These are phyloP conservation scores for Cynopterus sphinx DNA, from an alignment of 2,797 vertebrate genomes.

Conservation along the genomic window DNA sequence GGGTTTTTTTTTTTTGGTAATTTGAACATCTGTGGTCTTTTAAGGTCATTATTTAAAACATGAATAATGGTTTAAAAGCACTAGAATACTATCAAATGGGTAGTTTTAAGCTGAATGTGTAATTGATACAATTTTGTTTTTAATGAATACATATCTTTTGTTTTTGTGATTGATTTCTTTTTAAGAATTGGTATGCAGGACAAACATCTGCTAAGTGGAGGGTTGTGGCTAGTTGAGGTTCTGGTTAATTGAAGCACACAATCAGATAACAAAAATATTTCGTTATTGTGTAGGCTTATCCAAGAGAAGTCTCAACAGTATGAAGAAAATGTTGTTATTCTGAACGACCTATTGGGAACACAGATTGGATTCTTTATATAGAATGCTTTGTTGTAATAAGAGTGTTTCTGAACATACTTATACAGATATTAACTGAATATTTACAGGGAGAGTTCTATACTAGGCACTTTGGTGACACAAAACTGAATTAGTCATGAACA, in stretches of 20 bases:
- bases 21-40: background rate
- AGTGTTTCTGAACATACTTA: background rate
- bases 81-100: background rate
- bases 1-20: background rate
- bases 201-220: background rate
- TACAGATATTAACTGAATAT: background rate
- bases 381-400: background rate
- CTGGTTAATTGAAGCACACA: background rate
- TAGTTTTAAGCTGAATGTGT: background rate
- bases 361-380: background rate
- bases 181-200: background rate
- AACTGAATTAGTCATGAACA: background rate
- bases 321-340: background rate
- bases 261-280: slow-evolving; percentile 8
- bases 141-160: background rate
- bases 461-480: background rate
- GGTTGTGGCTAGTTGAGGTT: background rate
- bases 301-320: background rate
- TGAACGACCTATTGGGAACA: background rate
- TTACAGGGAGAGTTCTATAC: background rate
- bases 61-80: background rate
- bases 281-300: background rate
- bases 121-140: background rate
- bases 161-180: background rate
- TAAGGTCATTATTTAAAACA: slow-evolving; percentile 3